These are phyloP conservation scores for Popillia japonica DNA, from an alignment of 1,140 invertebrate genomes.

Conservation along the genomic window DNA sequence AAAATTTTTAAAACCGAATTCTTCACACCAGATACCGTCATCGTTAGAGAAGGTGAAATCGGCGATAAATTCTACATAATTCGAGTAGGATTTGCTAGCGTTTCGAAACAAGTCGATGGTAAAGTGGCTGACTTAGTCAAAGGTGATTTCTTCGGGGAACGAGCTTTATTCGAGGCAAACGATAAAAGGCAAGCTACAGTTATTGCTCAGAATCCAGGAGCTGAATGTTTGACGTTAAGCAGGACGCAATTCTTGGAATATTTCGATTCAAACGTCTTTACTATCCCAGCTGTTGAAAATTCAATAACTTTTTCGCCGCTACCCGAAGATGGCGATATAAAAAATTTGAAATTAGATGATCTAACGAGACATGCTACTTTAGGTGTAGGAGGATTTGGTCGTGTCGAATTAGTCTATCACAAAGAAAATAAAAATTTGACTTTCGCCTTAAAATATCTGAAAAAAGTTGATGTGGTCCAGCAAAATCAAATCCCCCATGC, in stretches of 20 bases:
- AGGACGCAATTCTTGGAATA: conserved; percentile 74
- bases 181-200: conserved; percentile 87
- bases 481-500: conserved; percentile 94
- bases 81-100: conserved; percentile 83
- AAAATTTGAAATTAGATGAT: conserved; percentile 77
- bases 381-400: conserved; percentile 92
- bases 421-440: conserved; percentile 70
- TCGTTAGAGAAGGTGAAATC: conserved; percentile 80
- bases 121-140: conserved; percentile 69
- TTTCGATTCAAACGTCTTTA: conserved; percentile 67
- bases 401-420: conserved; percentile 80
- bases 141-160: conserved; percentile 82
- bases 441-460: conserved; percentile 91
- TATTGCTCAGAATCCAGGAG: conserved; percentile 82
- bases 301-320: not conserved
- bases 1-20: conserved; percentile 90
- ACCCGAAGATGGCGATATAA: conserved; percentile 42
- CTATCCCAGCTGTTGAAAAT: not conserved
- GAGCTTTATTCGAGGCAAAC: conserved; percentile 76
- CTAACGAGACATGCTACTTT: conserved; percentile 84
- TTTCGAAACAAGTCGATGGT: conserved; percentile 71
- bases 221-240: conserved; percentile 87
- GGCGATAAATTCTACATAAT: conserved; percentile 98
- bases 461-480: conserved; percentile 91
- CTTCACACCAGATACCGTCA: conserved; percentile 83